Evolutionary conservation across 1,140 invertebrate species (phyloP), one percentile per base, ranked within the genome.

Genomic region (Muscidifurax raptorellus): DNA sequence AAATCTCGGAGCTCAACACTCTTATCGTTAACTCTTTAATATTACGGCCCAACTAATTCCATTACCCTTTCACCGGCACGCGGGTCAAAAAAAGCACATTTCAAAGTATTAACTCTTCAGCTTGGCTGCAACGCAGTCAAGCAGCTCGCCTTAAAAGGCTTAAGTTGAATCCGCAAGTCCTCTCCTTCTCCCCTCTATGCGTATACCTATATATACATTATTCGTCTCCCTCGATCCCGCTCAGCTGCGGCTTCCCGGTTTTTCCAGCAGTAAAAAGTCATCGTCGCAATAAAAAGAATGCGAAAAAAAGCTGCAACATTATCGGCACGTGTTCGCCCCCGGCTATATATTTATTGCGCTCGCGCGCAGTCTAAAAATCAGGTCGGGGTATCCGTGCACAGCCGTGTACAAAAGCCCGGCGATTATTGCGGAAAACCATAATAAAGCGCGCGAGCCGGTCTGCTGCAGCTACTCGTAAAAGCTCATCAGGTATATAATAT

Each of bases 361-460:
- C n/a, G n/a, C n/a, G n/a, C n/a, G n/a, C n/a, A n/a, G n/a, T n/a
- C 80, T 64, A 72, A 82, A 82, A 82, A 82, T 67, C 52, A 71
- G 82, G 82, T 52, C 40, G 74, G 27, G 13, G 5, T 36, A 64
- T 13, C 15, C 25, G 25, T 10, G 25, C 66, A 25, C 52, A 27
- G 66, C 25, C n/a, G 25, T n/a, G 15, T 30, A 10, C 22, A 83
- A 83, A 83, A 52, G 64, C 40, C 74, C 64, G 72, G 36, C 85
- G 72, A 86, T 86, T 86, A 86, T 87, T 86, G 84, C 72, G 78
- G 87, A 87, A 82, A 87, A 88, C 87, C 87, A 83, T 87, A 87
- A 88, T 87, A 87, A 87, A 84, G 74, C 85, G 74, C 85, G 75
- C 82, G 10, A 47, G 74, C 32, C 30, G 47, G 52, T 47, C 52